Evolutionary conservation across 2,797 vertebrate genomes (phyloP).

Genomic region (Acestrorhynchus altus): DNA sequence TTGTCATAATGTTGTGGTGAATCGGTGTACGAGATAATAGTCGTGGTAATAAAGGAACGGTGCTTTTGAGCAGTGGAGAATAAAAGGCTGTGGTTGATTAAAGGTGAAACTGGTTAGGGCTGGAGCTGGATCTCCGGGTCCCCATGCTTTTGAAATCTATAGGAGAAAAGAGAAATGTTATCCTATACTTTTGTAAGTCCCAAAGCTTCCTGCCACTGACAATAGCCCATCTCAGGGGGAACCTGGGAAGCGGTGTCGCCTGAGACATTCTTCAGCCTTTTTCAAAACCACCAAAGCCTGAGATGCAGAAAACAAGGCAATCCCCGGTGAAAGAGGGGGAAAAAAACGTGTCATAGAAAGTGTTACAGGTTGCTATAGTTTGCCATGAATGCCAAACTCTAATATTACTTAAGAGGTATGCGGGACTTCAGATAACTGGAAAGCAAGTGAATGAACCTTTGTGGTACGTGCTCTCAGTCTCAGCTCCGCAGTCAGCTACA

Average conservation of each 20-base stretch:
- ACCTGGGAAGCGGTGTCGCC: conserved; percentile 76
- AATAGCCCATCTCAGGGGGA: conserved; percentile 78
- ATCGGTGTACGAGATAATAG: no score
- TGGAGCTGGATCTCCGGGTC: conserved; percentile 21
- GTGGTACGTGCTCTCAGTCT: conserved; percentile 40
- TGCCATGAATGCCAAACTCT: conserved; percentile 68
- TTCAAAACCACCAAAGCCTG: conserved; percentile 70
- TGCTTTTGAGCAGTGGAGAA: no score
- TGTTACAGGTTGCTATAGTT: conserved; percentile 66
- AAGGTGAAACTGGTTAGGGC: conserved; percentile 29
- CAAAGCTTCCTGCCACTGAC: conserved; percentile 77
- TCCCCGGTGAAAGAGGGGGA: conserved; percentile 65
- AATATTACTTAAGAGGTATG: conserved; percentile 74
- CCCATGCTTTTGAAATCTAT: conserved; percentile 69
- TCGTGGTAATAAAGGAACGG: no score
- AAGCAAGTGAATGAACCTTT: conserved; percentile 51
- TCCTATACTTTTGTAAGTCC: conserved; percentile 77
- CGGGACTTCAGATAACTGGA: conserved; percentile 53
- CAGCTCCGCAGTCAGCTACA: conserved; percentile 46
- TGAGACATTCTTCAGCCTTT: conserved; percentile 72
- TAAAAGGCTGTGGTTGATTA: background rate
- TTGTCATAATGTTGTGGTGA: no score
- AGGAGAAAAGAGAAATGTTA: conserved; percentile 78
- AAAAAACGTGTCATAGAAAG: conserved; percentile 70
- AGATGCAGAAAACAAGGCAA: conserved; percentile 73